Evolutionary conservation across 2,888 invertebrate genomes (phyloP), one percentile per base, ranked within the genome.

Genomic region (Mimachlamys varia): DNA sequence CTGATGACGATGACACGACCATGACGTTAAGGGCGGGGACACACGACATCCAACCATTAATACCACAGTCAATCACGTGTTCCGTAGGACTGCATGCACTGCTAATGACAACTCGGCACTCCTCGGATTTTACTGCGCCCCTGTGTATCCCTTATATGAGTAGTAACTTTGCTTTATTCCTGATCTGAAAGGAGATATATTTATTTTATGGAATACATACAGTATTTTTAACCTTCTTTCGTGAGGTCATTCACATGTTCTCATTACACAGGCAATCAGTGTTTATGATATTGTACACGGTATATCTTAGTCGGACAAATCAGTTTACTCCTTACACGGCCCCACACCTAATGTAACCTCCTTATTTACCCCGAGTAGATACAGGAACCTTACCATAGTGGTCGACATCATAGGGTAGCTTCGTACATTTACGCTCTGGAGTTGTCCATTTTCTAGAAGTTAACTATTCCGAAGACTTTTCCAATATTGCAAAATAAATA

Each of bases 41-140:
- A 27, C 76, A 76, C 76, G 33, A 27, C 33, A 33, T 76, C 76
- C 13, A 27, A 33, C 76, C 76, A 76, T 76, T 76, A 76, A 76
- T 76, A 76, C 27, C 27, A 76, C 33, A 33, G 76, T 27, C 33
- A 76, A 76, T 76, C 76, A 76, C 76, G 76, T 76, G 33, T 17
- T 76, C 33, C 5, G 15, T 12, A 22, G 76, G 76, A 76, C 76
- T 27, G 76, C 76, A 76, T 76, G 76, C 76, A 33, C 76, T 33
- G 76, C 76, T 76, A 76, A 76, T 76, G 76, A 76, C 76, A 12
- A 76, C 76, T 76, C 76, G 76, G 76, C 76, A 76, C 76, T 76
- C 76, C 33, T 76, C 76, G 76, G 76, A 76, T 76, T 76, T 76
- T 76, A 76, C 76, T 76, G 27, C 22, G 33, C 76, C 76, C 76